Conservation (phyloP, 2,113 vertebrate species). For the Circaetus gallicus region DNA sequence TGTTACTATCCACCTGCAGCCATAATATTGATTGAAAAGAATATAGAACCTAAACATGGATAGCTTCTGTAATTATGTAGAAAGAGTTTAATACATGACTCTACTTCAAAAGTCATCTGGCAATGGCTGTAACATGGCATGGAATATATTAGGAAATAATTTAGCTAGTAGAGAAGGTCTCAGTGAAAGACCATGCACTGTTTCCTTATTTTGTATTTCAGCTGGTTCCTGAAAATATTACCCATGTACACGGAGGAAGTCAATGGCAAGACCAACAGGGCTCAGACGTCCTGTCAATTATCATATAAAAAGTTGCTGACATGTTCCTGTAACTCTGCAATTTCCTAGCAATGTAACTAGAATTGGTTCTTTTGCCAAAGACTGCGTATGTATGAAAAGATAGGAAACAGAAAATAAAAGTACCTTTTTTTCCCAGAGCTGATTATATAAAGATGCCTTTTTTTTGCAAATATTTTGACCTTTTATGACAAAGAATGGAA, state of each 20-base stretch:
- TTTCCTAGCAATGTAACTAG: not conserved
- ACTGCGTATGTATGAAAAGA: not conserved
- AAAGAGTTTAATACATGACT: slow-evolving; percentile 39
- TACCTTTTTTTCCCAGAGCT: not conserved
- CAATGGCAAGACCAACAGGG: not conserved
- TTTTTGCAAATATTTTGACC: not conserved
- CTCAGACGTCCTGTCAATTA: not conserved
- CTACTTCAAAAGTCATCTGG: slow-evolving; percentile 35
- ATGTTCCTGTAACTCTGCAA: not conserved
- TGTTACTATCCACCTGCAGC: slow-evolving; percentile 66
- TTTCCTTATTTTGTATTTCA: not conserved
- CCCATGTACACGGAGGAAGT: not conserved
- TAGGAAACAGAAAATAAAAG: not conserved
- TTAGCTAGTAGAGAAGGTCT: not conserved
- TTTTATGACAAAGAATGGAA: not conserved
- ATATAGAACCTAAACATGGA: slow-evolving; percentile 52
- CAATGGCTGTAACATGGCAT: not conserved
- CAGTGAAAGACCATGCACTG: not conserved
- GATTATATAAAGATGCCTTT: not conserved
- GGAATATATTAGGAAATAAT: slow-evolving; percentile 2
- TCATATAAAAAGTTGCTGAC: not conserved
- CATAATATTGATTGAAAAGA: slow-evolving; percentile 59
- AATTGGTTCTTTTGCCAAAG: not conserved
- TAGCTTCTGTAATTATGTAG: slow-evolving; percentile 47
- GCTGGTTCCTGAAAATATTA: not conserved